Evolutionary conservation across 2,113 vertebrate species (phyloP), one percentile per base, ranked within the genome.

Genomic region (Casuarius casuarius): DNA sequence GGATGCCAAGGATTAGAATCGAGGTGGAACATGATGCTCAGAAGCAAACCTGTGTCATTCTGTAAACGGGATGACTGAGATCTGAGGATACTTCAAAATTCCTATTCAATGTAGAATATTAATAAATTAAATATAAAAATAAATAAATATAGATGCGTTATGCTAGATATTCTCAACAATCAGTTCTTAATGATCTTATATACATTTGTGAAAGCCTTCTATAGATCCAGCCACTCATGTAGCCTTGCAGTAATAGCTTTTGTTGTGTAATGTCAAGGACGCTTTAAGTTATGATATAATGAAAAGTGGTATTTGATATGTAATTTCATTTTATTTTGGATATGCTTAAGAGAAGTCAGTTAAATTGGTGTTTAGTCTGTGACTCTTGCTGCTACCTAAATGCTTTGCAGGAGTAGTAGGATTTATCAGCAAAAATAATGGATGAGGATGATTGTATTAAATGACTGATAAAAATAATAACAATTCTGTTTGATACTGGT

Each of bases 341-440:
- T 90, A 62, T 72, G 56, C 40, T 33, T 91, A 78, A 71, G 58
- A 61, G 21, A 84, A 84, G n/a, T 74, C 13, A 61, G 15, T 52
- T 58, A 91, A 61, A 74, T 89, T 48, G 22, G 22, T 70, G 67
- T 75, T 92, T 42, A 59, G 26, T 52, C 52, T 77, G 42, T 83
- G 61, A 68, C 35, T 89, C 68, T 49, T 75, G 21, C 25, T 81
- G 42, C 65, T 91, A 49, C 7, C 28, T 67, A 59, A 86, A 73
- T 74, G 59, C 59, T 75, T 82, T 82, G 48, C 35, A 63, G 67
- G 25, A 84, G 68, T 0, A 59, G 46, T 65, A 84, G 38, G 77
- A 63, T 93, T 72, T 72, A 52, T 92, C 74, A 81, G 76, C 26
- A 81, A 61, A 89, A 88, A 58, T 76, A 68, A 59, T 35, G 81